phyloP scores from a whole-genome alignment of 2,113 vertebrate species.

The Spea multiplicata region DNA sequence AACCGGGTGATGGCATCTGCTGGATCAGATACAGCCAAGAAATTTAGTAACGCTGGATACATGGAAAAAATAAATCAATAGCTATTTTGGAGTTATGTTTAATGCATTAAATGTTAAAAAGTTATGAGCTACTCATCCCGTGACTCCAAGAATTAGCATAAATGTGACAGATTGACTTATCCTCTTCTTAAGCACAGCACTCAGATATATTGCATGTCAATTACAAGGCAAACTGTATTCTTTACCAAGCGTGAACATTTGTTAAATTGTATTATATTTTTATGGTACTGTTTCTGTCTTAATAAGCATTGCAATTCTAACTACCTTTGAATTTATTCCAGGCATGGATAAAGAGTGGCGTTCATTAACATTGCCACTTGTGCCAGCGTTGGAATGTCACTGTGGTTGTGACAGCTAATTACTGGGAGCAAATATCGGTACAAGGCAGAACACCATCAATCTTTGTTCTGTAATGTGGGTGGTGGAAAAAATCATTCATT shows the following conservation, averaged over 20 bases:
- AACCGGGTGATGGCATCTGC: too few relatives aligned
- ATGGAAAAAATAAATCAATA: too few relatives aligned
- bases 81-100: too few relatives aligned
- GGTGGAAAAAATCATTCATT: slow-evolving; percentile 10
- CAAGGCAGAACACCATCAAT: slow-evolving; percentile 27
- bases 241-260: slow-evolving; percentile 2
- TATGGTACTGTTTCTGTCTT: slow-evolving; percentile 24
- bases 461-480: slow-evolving; percentile 27
- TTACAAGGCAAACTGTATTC: slow-evolving; percentile 10
- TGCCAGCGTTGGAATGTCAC: slow-evolving; percentile 29
- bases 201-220: neutral
- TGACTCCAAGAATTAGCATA: neutral
- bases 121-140: neutral
- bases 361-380: slow-evolving; percentile 33
- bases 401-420: slow-evolving; percentile 41
- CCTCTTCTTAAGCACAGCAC: neutral
- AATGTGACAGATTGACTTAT: neutral
- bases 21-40: too few relatives aligned
- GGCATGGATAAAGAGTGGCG: slow-evolving; percentile 21
- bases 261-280: slow-evolving; percentile 23
- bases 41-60: too few relatives aligned
- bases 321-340: slow-evolving; percentile 32
- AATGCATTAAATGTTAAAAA: neutral
- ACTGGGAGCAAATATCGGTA: slow-evolving; percentile 31
- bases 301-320: slow-evolving; percentile 31